Percentiles rank a stretch among this genome's conserved stretches.
These are phyloP conservation scores for Corythoichthys intestinalis DNA, from an alignment of 2,113 vertebrate genomes.

Conservation along the genomic window DNA sequence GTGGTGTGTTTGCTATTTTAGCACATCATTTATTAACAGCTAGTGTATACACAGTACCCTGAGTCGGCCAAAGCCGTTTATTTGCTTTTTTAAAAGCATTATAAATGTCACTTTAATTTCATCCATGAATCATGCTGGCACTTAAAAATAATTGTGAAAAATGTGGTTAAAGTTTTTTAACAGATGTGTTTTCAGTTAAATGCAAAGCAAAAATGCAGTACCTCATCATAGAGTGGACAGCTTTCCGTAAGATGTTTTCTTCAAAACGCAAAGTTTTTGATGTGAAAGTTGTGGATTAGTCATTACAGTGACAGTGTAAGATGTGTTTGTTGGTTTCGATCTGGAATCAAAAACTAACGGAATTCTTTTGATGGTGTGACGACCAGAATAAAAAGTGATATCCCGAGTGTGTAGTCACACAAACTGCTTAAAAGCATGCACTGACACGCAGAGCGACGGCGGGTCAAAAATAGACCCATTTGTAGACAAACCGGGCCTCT, in stretches of 20 bases:
- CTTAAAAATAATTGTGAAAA: background rate
- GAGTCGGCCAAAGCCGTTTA: conserved; percentile 18
- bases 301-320: too few relatives aligned
- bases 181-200: background rate
- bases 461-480: conserved; percentile 50
- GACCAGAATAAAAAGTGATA: background rate
- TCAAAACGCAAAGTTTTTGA: background rate
- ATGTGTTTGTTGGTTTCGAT: background rate
- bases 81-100: conserved; percentile 22
- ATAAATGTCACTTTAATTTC: conserved; percentile 25
- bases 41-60: background rate
- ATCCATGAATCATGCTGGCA: background rate
- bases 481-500: conserved; percentile 45
- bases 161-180: background rate
- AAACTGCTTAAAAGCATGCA: background rate
- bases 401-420: background rate
- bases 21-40: conserved; percentile 7
- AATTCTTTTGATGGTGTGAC: background rate
- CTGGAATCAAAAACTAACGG: background rate
- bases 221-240: background rate
- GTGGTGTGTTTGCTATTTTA: conserved; percentile 14
- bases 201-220: background rate
- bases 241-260: background rate
- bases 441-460: conserved; percentile 3
- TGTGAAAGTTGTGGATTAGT: background rate